A percentile compares a stretch with the other conserved stretches of the same genome.
phyloP scores from a whole-genome alignment of 2,113 vertebrate genomes.

The Cheirogaleus medius region DNA sequence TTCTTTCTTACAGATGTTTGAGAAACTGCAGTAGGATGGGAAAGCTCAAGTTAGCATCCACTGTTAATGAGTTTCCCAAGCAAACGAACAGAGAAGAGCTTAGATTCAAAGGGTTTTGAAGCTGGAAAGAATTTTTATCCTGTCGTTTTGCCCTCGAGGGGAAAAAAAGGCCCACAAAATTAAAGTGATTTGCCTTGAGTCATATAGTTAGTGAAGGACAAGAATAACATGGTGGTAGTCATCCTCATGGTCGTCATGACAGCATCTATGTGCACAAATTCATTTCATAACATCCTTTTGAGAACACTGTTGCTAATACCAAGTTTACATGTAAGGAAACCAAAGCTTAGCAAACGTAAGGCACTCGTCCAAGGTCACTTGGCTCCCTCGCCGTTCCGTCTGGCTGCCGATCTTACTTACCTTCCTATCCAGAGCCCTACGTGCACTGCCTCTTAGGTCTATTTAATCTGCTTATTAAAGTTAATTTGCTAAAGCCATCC shows the following conservation, averaged over 20 bases:
- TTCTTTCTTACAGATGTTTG: not conserved
- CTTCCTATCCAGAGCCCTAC: not conserved
- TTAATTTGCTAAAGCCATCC: not conserved
- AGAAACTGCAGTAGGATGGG: not conserved
- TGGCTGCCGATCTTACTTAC: not conserved
- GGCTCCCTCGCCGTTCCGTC: not conserved
- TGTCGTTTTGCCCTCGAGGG: not conserved
- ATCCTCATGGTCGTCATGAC: not conserved
- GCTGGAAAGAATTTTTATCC: not conserved
- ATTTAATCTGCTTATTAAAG: not conserved
- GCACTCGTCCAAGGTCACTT: rapidly evolving
- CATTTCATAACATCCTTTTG: not conserved
- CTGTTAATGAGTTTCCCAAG: not conserved
- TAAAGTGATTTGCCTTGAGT: not conserved
- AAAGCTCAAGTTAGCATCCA: not conserved
- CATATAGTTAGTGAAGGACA: not conserved
- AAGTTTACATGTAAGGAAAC: not conserved
- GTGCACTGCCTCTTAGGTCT: not conserved
- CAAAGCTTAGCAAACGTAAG: not conserved
- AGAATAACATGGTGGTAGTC: not conserved
- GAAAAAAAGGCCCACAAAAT: not conserved
- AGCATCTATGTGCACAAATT: not conserved
- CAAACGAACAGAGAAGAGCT: not conserved
- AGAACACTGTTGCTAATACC: not conserved
- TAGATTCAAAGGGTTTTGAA: not conserved